These are phyloP conservation scores for Loriculus beryllinus DNA, from an alignment of 2,797 vertebrate genomes.

Conservation along the genomic window DNA sequence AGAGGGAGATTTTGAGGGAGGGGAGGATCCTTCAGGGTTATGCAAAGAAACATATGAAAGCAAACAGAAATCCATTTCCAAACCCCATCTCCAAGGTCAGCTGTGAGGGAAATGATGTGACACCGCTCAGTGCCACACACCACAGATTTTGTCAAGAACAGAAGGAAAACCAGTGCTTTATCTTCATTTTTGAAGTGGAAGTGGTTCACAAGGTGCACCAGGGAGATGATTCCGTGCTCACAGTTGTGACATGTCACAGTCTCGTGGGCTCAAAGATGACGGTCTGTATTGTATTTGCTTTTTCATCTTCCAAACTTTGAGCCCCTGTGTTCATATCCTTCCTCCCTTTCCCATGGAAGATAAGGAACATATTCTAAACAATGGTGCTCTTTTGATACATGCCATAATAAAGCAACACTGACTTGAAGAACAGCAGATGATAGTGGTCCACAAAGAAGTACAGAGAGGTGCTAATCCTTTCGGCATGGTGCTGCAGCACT, in stretches of 20 bases:
- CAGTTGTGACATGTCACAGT: slow-evolving; percentile 56
- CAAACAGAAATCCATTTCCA: slow-evolving; percentile 40
- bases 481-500: slow-evolving; percentile 41
- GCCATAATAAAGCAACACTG: slow-evolving; percentile 38
- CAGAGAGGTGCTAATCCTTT: slow-evolving; percentile 59
- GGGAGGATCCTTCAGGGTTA: neutral
- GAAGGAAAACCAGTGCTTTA: slow-evolving; percentile 12
- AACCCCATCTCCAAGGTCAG: slow-evolving; percentile 32
- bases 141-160: slow-evolving; percentile 20
- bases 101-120: slow-evolving; percentile 7
- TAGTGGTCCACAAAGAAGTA: slow-evolving; percentile 51
- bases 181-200: slow-evolving; percentile 63
- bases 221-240: slow-evolving; percentile 48
- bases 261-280: slow-evolving; percentile 57
- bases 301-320: slow-evolving; percentile 67
- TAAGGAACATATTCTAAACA: slow-evolving; percentile 64
- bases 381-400: slow-evolving; percentile 50
- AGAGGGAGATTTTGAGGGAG: slow-evolving; percentile 25
- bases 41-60: slow-evolving; percentile 22
- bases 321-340: slow-evolving; percentile 42
- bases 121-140: neutral
- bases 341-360: slow-evolving; percentile 16
- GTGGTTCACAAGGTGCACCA: slow-evolving; percentile 46
- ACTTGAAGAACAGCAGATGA: slow-evolving; percentile 49
- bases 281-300: slow-evolving; percentile 62